Base-by-base conservation (phyloP, 1,140 invertebrate species). In the Pararge aegeria region DNA sequence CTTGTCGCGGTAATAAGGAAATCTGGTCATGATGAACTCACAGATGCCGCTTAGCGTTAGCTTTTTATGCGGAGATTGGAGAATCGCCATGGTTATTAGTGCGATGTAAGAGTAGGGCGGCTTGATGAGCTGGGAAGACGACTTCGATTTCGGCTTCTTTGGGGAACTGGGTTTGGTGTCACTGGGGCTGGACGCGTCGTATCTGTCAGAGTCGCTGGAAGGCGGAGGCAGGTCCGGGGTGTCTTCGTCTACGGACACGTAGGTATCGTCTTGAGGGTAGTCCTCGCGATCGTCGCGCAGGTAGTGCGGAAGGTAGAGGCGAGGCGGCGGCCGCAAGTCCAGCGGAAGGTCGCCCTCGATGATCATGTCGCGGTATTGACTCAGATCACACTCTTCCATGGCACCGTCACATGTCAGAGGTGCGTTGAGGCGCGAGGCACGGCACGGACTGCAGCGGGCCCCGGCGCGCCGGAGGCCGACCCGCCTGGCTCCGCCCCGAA, bases 21-120 rank as follows among this genome's bases (percentile, higher is more conserved):
- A 99, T 64, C 97, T 92, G n/a, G 95, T 96, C 95, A 98, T 99
- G 63, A 99, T 99, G 84, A 99, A 99, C 83, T 99, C 98, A 91
- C 98, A 99, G 59, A 99, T 99, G 13, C 98, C 98, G 73, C 97
- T 98, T 0, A 99, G 91, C 0, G 98, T 99, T 9, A 99, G 90
- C 76, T 98, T 98, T 90, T 98, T 98, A 73, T 98, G 96, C 9
- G 97, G 97, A n/a, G 97, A 97, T 72, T 99, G 97, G 0, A 99
- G 92, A 49, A 99, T 99, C 12, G 98, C 96, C 98, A 99, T 99
- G 0, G 98, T 98, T 69, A 99, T 99, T 0, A 99, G 91, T 0
- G 98, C 98, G 64, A 99, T 99, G 90, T 99, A 99, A 0, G 97
- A 99, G 84, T 99, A 99, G 0, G 98, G 97, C 1, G 98, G 98